Percentiles rank a stretch among this genome's conserved stretches.
Evolutionary conservation across 1,140 invertebrate genomes (phyloP).

Genomic region (Cherax quadricarinatus): DNA sequence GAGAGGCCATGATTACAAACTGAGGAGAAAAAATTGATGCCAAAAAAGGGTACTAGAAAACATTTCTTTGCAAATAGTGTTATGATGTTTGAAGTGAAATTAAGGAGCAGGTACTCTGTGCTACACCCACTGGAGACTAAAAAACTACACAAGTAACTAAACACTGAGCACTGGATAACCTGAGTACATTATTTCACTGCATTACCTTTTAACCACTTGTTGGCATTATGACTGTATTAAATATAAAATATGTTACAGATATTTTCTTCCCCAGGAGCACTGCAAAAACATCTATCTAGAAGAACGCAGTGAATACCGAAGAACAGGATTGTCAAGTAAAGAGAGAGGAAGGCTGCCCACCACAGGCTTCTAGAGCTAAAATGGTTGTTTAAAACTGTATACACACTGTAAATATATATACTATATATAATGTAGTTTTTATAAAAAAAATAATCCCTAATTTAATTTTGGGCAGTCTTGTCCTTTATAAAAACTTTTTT

Average conservation of each 20-base stretch:
- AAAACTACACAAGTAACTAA: background rate
- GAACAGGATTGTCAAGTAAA: background rate
- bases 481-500: too few species aligned
- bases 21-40: too few species aligned
- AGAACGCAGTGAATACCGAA: background rate
- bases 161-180: background rate
- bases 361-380: background rate
- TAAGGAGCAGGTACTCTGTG: too few species aligned
- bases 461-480: too few species aligned
- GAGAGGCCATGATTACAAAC: too few species aligned
- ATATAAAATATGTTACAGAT: too few species aligned
- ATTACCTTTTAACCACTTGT: background rate
- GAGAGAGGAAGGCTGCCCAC: background rate
- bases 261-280: background rate
- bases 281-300: background rate
- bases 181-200: background rate
- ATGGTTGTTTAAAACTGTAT: background rate
- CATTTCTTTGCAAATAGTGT: too few species aligned
- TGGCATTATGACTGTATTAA: background rate
- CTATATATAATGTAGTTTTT: background rate
- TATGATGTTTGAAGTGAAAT: too few species aligned
- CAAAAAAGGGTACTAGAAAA: too few species aligned
- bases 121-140: background rate
- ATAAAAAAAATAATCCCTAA: too few species aligned
- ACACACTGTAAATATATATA: conserved; percentile 6